Evolutionary conservation across 2,888 invertebrate species (phyloP).

Genomic region (Conistra vaccinii): DNA sequence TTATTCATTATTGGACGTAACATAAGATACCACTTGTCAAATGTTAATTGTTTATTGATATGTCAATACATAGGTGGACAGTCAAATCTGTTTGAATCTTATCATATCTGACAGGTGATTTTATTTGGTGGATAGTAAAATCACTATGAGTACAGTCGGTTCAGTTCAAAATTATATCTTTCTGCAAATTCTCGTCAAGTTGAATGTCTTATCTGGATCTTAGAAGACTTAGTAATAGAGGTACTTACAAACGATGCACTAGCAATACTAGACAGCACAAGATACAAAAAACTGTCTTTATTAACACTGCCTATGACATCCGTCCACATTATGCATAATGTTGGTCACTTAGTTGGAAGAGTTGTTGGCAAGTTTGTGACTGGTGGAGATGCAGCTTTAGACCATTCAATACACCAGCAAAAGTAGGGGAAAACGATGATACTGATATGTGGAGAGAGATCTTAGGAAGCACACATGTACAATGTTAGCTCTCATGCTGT

Average conservation of each 20-base stretch:
- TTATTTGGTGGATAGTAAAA: not conserved
- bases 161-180: not conserved
- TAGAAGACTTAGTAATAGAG: not conserved
- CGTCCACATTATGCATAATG: not conserved
- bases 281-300: not conserved
- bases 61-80: too few species aligned
- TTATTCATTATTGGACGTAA: too few species aligned
- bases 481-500: not conserved
- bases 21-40: too few species aligned
- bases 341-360: not conserved
- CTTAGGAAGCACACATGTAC: too few species aligned
- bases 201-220: not conserved
- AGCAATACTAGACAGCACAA: not conserved
- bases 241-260: not conserved
- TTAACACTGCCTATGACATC: too few species aligned
- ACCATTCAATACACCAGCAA: constrained; percentile 1
- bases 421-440: not conserved
- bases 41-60: too few species aligned
- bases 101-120: too few species aligned
- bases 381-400: not conserved
- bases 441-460: not conserved
- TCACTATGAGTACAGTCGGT: not conserved
- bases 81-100: too few species aligned
- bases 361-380: not conserved
- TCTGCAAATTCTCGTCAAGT: not conserved